These are phyloP conservation scores for Recurvirostra avosetta DNA, from an alignment of 2,113 vertebrate genomes.

Conservation along the genomic window DNA sequence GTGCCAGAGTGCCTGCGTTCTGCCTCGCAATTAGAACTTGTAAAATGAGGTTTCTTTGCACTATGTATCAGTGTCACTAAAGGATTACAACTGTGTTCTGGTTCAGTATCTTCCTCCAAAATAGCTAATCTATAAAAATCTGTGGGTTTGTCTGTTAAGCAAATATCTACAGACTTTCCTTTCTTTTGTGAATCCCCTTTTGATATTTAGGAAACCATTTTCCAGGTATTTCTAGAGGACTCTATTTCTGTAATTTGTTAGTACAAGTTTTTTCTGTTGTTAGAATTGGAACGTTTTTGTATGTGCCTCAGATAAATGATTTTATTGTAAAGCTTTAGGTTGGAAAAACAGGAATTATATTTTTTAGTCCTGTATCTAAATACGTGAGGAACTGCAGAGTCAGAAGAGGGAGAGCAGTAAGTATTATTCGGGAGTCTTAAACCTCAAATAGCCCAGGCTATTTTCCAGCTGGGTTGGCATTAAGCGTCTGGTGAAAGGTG, in stretches of 20 bases:
- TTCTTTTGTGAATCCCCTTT: background rate
- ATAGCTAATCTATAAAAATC: background rate
- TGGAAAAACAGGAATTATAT: background rate
- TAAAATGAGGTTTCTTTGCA: background rate
- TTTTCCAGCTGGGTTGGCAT: background rate
- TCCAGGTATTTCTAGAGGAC: background rate
- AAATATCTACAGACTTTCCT: background rate
- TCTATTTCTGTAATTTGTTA: background rate
- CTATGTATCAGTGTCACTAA: background rate
- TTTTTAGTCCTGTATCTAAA: background rate
- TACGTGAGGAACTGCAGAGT: background rate
- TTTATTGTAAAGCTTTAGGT: background rate
- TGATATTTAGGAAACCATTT: background rate
- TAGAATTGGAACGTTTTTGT: background rate
- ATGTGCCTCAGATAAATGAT: background rate
- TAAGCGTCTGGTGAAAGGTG: background rate
- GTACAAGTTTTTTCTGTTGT: background rate
- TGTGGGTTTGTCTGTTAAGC: background rate
- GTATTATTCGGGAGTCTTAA: background rate
- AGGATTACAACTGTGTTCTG: background rate
- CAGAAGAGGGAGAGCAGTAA: background rate
- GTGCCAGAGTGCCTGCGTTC: accelerated
- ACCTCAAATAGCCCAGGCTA: background rate
- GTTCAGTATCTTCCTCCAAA: background rate
- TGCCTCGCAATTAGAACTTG: background rate